phyloP scores from a whole-genome alignment of 2,888 invertebrate species.

The Ochlodes sylvanus region DNA sequence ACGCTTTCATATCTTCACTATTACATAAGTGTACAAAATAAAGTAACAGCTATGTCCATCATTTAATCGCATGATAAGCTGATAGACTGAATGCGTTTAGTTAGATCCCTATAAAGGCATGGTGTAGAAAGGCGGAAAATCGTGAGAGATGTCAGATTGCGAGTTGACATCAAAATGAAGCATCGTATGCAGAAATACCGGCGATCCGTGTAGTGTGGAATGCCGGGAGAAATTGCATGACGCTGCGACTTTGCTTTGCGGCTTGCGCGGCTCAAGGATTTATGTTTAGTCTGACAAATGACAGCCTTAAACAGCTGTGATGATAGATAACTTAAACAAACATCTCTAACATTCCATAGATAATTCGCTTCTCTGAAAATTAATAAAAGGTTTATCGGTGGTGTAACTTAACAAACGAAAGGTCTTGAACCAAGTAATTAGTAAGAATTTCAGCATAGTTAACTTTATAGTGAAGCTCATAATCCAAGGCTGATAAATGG shows the following conservation, averaged over 20 bases:
- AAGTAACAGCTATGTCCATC: constrained; percentile 7
- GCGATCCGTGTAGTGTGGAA: constrained; percentile 21
- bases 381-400: no score
- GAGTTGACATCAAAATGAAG: constrained; percentile 62
- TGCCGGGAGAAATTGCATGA: constrained; percentile 15
- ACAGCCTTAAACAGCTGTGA: no score
- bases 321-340: no score
- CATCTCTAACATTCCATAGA: no score
- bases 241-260: constrained; percentile 23
- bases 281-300: neutral
- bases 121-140: constrained; percentile 71
- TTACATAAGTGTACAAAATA: neutral
- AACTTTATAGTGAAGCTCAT: no score
- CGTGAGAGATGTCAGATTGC: constrained; percentile 70
- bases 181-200: constrained; percentile 47
- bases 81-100: constrained; percentile 32
- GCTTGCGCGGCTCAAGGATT: neutral
- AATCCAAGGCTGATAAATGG: no score
- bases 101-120: constrained; percentile 59
- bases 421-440: no score
- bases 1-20: neutral
- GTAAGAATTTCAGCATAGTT: no score
- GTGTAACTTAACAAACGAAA: no score
- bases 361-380: no score
- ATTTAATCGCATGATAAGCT: constrained; percentile 18